These are phyloP conservation scores for Chionodraco myersi DNA, from an alignment of 2,113 vertebrate genomes.

Conservation along the genomic window DNA sequence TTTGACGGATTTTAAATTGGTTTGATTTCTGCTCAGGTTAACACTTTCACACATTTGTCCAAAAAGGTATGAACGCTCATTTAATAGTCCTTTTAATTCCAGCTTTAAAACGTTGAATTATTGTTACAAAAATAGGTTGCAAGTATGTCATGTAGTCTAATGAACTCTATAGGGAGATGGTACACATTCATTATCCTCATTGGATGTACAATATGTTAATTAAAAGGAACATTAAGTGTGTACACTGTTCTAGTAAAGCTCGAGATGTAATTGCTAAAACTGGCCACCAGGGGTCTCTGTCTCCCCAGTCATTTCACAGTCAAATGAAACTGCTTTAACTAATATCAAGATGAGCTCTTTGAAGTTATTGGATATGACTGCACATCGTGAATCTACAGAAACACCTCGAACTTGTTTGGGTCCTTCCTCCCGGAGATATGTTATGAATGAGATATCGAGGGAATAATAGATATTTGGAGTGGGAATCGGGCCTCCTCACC, in stretches of 20 bases:
- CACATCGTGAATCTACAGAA: slow-evolving; percentile 25
- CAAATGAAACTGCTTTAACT: not conserved
- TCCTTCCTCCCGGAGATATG: not conserved
- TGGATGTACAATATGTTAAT: not conserved
- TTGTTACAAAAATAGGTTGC: not conserved
- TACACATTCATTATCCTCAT: not conserved
- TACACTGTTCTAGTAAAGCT: not conserved
- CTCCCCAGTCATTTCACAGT: slow-evolving; percentile 52
- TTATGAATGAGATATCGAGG: not conserved
- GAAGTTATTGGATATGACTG: not conserved
- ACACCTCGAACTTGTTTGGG: not conserved
- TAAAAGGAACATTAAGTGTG: not conserved
- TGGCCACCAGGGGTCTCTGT: slow-evolving; percentile 78
- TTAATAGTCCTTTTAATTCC: not conserved
- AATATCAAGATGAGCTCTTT: not conserved
- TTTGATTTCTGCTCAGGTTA: not conserved
- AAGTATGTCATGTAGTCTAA: not conserved
- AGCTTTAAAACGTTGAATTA: not conserved
- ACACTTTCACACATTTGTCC: not conserved
- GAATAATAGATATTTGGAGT: not conserved
- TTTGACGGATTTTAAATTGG: slow-evolving; percentile 20
- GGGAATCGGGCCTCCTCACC: too few species aligned
- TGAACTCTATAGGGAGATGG: too few species aligned
- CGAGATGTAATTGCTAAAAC: slow-evolving; percentile 29
- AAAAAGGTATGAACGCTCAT: not conserved